A percentile compares a stretch with the other conserved stretches of the same genome.
These are phyloP conservation scores for Clytia hemisphaerica DNA, from an alignment of 30 jellyfish, hydroid and myxozoan genomes.

Conservation along the genomic window DNA sequence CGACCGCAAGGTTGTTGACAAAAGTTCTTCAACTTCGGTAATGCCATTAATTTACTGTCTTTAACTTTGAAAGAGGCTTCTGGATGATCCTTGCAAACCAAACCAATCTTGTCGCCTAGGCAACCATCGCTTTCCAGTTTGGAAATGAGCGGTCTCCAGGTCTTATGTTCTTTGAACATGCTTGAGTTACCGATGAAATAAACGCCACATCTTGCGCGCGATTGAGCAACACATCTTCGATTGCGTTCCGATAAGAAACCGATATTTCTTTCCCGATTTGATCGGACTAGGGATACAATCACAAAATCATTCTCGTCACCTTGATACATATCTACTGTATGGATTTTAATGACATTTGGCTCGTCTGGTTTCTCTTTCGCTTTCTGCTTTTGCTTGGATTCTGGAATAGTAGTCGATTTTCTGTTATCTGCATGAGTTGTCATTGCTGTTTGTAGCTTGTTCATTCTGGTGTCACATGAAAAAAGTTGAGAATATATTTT, in stretches of 20 bases:
- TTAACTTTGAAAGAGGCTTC: not conserved
- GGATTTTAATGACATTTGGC: slow-evolving; percentile 9
- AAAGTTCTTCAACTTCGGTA: slow-evolving; percentile 14
- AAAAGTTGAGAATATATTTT: not conserved
- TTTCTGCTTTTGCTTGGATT: not conserved
- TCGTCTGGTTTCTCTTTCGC: not conserved
- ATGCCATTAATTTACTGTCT: slow-evolving; percentile 16
- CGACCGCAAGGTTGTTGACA: slow-evolving; percentile 26
- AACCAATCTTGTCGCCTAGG: slow-evolving; percentile 7
- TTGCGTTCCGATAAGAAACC: slow-evolving; percentile 44
- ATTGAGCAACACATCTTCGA: slow-evolving; percentile 71
- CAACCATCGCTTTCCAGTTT: not conserved
- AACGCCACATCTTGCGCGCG: slow-evolving; percentile 62
- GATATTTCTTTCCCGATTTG: slow-evolving; percentile 19
- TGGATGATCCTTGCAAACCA: slow-evolving; percentile 38
- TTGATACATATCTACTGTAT: slow-evolving; percentile 61
- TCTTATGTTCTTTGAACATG: slow-evolving; percentile 6
- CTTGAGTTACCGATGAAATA: slow-evolving; percentile 39
- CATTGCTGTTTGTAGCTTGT: not conserved
- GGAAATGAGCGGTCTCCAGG: slow-evolving; percentile 33
- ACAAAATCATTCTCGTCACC: slow-evolving; percentile 74
- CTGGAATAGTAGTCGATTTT: not conserved
- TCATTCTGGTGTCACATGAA: too few species aligned
- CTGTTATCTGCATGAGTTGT: slow-evolving; percentile 8
- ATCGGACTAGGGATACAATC: slow-evolving; percentile 56